phyloP scores from a whole-genome alignment of 2,888 invertebrate genomes.

The Taphrorychus bicolor region DNA sequence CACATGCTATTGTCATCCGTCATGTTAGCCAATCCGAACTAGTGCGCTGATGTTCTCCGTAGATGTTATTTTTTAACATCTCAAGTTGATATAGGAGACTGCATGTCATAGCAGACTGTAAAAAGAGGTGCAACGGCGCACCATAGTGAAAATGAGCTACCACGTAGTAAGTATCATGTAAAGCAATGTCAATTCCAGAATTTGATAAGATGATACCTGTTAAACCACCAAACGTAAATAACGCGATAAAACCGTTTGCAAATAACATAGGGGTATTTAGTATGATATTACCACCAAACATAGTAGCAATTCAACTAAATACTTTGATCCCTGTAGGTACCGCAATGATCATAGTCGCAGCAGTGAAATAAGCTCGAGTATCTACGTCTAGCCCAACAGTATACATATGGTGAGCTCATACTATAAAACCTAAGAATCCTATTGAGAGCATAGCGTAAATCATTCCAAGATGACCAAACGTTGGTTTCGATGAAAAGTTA shows the following conservation, averaged over 20 bases:
- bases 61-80: no score
- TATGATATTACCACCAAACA: no score
- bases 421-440: slow-evolving; percentile 83
- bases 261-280: slow-evolving; percentile 69
- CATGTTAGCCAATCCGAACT: no score
- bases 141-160: slow-evolving; percentile 86
- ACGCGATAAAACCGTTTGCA: slow-evolving; percentile 77
- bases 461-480: no score
- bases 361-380: slow-evolving; percentile 84
- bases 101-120: no score
- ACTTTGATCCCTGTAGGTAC: no score
- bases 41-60: no score
- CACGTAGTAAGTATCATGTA: slow-evolving; percentile 80
- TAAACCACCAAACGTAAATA: slow-evolving; percentile 79
- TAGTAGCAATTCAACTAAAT: no score
- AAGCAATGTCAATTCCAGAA: slow-evolving; percentile 76
- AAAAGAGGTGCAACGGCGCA: no score
- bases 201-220: slow-evolving; percentile 75
- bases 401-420: slow-evolving; percentile 87
- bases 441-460: slow-evolving; percentile 66
- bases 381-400: slow-evolving; percentile 85
- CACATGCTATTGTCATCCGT: no score
- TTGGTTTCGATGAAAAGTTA: no score
- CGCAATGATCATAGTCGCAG: slow-evolving; percentile 85
- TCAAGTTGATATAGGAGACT: no score